Base-by-base conservation (phyloP, 92 coral and sea anemone genomes). In the Pocillopora grandis region DNA sequence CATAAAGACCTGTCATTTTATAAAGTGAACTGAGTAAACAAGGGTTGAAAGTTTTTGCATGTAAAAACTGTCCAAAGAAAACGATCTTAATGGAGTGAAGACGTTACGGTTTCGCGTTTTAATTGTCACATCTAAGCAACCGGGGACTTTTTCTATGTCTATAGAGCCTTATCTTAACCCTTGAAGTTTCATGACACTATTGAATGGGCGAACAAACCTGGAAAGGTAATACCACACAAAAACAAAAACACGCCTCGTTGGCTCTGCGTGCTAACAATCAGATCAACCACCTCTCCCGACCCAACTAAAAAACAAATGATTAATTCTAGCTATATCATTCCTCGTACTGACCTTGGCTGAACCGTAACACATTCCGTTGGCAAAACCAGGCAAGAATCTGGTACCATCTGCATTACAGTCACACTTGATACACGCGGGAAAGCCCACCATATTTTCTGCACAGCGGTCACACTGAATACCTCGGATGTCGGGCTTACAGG, bases 381-480 rank as follows among this genome's bases (percentile, higher is more conserved):
- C 62, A 57, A 17, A 58, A 12, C 86, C 86, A 23, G 86, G 86
- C 23, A 82, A 17, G 63, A 82, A 55, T 37, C 71, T 80, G 27
- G 90, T 86, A 23, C 98, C 98, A n/a, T 80, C 84, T 13, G 98
- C 80, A 66, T 96, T 89, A 77, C 98, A 96, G n/a, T 76, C 80
- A 69, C 98, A 96, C 83, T 76, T 85, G 13, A 70, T 89, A 62
- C 98, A 96, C 27, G 88, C 82, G 31, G 98, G 98, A 70, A 96
- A 96, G 55, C 94, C 95, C 27, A 94, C 91, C 74, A 93, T 85
- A 1, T 91, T 94, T 76, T 90, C n/a, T 21, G 78, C 93, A 75
- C 98, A 96, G 62, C 86, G 90, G 88, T 92, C 95, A 52, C 98
- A 96, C 14, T 81, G 91, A 31, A 61, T 48, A n/a, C 98, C 98